Evolutionary conservation across 2,113 vertebrate species (phyloP).

Genomic region (Nibea albiflora): DNA sequence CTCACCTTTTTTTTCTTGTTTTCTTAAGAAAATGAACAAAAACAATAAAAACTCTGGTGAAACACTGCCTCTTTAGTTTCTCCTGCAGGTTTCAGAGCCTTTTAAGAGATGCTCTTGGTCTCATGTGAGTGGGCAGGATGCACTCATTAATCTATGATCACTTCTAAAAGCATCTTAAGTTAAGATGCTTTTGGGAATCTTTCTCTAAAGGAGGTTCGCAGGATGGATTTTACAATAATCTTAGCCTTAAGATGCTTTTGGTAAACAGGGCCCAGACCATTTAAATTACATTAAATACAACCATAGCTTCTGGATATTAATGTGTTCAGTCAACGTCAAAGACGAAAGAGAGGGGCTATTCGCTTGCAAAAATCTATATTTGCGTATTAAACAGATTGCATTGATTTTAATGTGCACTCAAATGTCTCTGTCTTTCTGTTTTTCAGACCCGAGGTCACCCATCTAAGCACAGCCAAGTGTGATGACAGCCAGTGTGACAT

Average conservation of each 20-base stretch:
- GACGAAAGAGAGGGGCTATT: background rate
- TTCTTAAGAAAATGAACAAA: background rate
- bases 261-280: background rate
- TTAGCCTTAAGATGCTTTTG: too few relatives aligned
- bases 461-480: background rate
- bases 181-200: constrained; percentile 8
- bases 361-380: background rate
- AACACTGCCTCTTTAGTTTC: background rate
- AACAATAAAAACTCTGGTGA: background rate
- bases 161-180: background rate
- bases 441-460: constrained; percentile 21
- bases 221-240: background rate
- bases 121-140: background rate
- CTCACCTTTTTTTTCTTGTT: too few relatives aligned
- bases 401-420: background rate
- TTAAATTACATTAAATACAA: background rate
- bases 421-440: constrained; percentile 23
- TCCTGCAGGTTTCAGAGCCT: background rate
- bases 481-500: background rate
- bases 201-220: too few relatives aligned
- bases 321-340: background rate
- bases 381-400: background rate
- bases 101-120: background rate
- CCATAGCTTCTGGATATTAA: background rate
- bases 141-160: background rate